Conservation (phyloP, 2,797 vertebrate genomes). For the Lepilemur septentrionalis region DNA sequence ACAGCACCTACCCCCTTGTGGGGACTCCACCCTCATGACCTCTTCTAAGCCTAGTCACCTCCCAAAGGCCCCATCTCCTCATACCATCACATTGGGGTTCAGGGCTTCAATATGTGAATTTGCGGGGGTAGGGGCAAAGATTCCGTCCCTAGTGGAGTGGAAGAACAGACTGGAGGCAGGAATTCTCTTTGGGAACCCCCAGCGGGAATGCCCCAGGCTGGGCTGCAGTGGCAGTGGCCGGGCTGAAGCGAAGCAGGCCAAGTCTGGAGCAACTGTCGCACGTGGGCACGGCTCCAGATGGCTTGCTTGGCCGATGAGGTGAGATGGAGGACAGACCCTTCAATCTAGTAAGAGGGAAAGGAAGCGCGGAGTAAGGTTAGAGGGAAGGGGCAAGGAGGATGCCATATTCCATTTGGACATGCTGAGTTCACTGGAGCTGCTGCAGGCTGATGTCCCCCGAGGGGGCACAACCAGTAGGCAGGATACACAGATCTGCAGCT, state of each 20-base stretch:
- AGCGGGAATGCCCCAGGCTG: too few species aligned
- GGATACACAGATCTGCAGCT: neutral
- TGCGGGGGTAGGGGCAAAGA: neutral
- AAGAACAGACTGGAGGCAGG: neutral
- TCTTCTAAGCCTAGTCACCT: neutral
- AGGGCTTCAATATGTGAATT: neutral
- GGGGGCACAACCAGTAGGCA: accelerated
- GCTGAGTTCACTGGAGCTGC: neutral
- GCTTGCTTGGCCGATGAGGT: neutral
- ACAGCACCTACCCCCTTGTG: too few species aligned
- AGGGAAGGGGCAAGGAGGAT: neutral
- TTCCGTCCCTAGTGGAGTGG: neutral
- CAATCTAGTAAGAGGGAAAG: neutral
- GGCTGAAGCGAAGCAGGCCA: neutral
- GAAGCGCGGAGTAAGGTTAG: neutral
- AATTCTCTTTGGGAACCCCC: neutral
- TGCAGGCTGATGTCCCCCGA: neutral
- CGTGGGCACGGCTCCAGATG: accelerated
- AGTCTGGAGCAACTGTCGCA: accelerated
- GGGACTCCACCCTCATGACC: neutral
- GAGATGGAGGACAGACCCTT: neutral
- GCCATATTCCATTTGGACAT: neutral
- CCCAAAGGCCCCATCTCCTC: neutral
- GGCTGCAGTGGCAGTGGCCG: accelerated
- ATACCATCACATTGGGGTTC: too few species aligned